Evolutionary conservation across 2,888 invertebrate species (phyloP).

Genomic region (Tipula vernalis): DNA sequence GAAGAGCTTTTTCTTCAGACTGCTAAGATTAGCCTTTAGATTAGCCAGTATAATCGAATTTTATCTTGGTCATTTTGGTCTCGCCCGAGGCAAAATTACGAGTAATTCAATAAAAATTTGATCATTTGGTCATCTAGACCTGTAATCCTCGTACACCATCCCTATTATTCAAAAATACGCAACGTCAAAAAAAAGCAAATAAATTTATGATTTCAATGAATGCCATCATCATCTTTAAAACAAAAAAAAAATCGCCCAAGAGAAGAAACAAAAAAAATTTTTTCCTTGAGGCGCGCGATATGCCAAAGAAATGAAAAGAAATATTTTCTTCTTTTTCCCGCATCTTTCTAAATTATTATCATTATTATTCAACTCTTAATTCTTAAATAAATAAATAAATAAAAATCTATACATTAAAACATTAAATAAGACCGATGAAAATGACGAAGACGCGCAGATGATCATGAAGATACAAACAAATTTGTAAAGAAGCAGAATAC

Average conservation of each 20-base stretch:
- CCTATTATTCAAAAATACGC: no score
- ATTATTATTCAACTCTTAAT: constrained; percentile 4
- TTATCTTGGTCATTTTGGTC: no score
- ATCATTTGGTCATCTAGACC: no score
- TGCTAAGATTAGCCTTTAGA: no score
- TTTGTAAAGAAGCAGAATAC: neutral
- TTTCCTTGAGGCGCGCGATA: neutral
- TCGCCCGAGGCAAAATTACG: no score
- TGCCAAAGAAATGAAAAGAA: neutral
- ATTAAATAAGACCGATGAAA: neutral
- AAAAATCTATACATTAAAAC: neutral
- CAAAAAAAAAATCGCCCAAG: neutral
- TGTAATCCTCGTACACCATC: no score
- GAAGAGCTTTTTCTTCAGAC: no score
- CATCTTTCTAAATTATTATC: neutral
- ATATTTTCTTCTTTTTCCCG: neutral
- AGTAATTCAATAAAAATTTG: no score
- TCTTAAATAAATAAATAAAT: neutral
- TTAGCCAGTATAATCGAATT: no score
- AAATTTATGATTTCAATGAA: neutral
- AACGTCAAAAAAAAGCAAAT: no score
- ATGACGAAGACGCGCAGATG: neutral
- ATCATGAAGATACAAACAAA: neutral
- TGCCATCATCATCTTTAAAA: neutral
- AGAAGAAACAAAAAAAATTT: neutral